Evolutionary conservation across 2,888 invertebrate genomes (phyloP).

Genomic region (Agrochola macilenta): DNA sequence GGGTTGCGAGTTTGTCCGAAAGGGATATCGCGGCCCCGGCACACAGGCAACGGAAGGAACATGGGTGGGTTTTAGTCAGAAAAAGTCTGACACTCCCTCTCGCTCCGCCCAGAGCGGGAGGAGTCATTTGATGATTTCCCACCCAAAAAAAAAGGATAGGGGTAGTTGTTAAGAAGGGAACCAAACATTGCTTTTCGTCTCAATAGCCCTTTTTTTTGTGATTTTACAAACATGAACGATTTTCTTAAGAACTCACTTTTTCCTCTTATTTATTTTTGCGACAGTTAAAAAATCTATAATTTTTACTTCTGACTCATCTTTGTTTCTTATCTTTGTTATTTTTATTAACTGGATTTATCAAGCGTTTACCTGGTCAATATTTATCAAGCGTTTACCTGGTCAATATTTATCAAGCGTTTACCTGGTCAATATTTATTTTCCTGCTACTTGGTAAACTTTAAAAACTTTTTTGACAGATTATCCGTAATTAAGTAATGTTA

Average conservation of each 20-base stretch:
- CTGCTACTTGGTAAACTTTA: not conserved
- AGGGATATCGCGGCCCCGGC: too few species aligned
- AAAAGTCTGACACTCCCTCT: too few species aligned
- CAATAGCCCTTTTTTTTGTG: not conserved
- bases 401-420: not conserved
- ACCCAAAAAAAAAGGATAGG: too few species aligned
- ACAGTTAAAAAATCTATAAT: not conserved
- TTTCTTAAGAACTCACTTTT: not conserved
- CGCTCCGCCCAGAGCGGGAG: too few species aligned
- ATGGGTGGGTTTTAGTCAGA: too few species aligned
- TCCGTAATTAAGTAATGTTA: not conserved
- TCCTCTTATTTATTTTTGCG: not conserved
- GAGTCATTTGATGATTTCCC: too few species aligned
- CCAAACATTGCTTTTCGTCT: not conserved
- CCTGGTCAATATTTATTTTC: not conserved
- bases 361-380: not conserved
- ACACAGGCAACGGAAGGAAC: too few species aligned
- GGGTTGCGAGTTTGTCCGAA: too few species aligned
- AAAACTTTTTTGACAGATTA: not conserved
- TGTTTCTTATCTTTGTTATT: not conserved
- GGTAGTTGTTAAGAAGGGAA: conserved; percentile 7
- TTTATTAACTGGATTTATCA: not conserved
- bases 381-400: not conserved
- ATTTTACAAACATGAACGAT: not conserved
- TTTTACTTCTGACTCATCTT: not conserved